These are phyloP conservation scores for Strigops habroptila DNA, from an alignment of 2,113 vertebrate species.

Conservation along the genomic window DNA sequence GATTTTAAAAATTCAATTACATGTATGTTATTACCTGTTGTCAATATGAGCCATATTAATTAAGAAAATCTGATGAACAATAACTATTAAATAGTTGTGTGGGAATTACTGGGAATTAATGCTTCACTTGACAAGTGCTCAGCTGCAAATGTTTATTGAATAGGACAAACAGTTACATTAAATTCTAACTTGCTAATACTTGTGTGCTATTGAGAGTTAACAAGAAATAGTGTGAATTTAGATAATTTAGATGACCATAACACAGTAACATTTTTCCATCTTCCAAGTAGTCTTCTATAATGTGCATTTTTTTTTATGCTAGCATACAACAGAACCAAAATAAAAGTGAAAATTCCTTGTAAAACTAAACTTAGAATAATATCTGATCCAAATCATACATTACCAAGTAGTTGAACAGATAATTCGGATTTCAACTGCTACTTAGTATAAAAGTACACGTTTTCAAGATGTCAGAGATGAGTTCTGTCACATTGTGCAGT, in stretches of 20 bases:
- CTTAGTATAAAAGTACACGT: not conserved
- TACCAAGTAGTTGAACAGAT: not conserved
- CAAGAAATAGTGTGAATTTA: not conserved
- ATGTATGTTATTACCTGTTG: not conserved
- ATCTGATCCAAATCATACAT: not conserved
- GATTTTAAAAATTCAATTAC: not conserved
- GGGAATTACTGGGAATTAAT: not conserved
- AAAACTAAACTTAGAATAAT: not conserved
- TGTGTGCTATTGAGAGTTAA: not conserved
- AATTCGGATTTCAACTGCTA: not conserved
- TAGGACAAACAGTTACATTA: not conserved
- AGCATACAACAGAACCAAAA: not conserved
- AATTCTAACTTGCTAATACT: not conserved
- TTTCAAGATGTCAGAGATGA: not conserved
- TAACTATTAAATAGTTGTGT: not conserved
- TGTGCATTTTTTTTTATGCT: not conserved
- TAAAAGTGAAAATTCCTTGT: not conserved
- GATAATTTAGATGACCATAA: not conserved
- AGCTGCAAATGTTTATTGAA: not conserved
- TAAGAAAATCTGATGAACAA: not conserved
- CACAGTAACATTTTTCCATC: not conserved
- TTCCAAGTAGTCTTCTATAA: not conserved
- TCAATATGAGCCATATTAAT: not conserved
- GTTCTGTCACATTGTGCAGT: accelerated
- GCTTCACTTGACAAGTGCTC: not conserved